Evolutionary conservation across 2,113 vertebrate genomes (phyloP), one percentile per base, ranked within the genome.

Genomic region (Leptocoma aspasia): DNA sequence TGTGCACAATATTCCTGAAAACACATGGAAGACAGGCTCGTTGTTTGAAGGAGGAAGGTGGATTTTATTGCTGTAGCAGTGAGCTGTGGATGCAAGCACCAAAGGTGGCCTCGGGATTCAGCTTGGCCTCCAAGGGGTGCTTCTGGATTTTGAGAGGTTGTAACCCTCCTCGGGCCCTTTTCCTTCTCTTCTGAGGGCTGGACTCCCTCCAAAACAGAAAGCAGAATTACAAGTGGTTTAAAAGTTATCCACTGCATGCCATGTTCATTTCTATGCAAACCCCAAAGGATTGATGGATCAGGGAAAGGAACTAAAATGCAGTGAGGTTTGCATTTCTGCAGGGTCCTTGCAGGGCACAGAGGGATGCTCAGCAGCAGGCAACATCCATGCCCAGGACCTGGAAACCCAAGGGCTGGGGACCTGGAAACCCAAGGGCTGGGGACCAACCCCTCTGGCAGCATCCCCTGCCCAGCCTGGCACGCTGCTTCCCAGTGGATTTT

Each of bases 91-190:
- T 27, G 27, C 45, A 44, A 64, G 64, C 0, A 2, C 9, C 47
- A 13, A 54, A 87, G 54, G 20, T 31, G 33, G 10, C 30, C 53
- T 64, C 0, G 0, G 9, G 26, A 49, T 31, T 26, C 3, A 5
- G 10, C 0, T 0, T 39, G 44, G 35, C 20, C 28, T 89, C 3
- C 2, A 24, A 59, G 56, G 23, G 13, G 19, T 57, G 21, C 11
- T 79, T 59, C 57, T 68, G 82, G 20, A 30, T 79, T 90, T 66
- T n/a, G 54, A 22, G 47, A 82, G 23, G 26, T 6, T 77, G 26
- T 78, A 28, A 33, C 3, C 72, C 10, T 91, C 26, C n/a, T 44
- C 26, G 50, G 52, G 20, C 35, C 23, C 56, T 66, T 92, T 71
- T 50, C 10, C 6, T 78, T n/a, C 35, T 54, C 12, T 42, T 82